Conservation (phyloP, 2,888 invertebrate species). For the Margaritifera margaritifera region DNA sequence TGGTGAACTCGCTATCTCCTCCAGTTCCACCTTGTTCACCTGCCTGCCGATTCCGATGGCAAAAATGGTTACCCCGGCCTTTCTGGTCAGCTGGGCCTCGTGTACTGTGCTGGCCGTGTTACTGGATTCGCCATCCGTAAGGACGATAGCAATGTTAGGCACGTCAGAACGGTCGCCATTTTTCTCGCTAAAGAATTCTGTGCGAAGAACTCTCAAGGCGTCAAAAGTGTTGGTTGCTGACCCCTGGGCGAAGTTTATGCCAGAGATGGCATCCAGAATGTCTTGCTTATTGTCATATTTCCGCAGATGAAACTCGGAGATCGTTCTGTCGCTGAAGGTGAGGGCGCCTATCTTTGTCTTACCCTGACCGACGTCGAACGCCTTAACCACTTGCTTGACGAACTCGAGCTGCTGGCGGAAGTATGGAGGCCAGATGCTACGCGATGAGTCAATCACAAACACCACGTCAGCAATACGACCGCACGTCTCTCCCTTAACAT, state of each 20-base stretch:
- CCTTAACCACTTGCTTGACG: slow-evolving; percentile 28
- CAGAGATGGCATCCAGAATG: slow-evolving; percentile 32
- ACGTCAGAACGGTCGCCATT: too few relatives aligned
- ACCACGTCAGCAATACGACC: slow-evolving; percentile 25
- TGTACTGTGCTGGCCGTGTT: too few relatives aligned
- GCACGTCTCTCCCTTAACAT: too few relatives aligned
- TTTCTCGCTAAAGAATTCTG: too few relatives aligned
- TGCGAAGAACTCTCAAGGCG: slow-evolving; percentile 29
- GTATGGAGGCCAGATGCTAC: slow-evolving; percentile 50
- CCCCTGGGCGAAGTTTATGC: slow-evolving; percentile 24
- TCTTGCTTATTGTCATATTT: slow-evolving; percentile 18
- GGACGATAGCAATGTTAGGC: too few relatives aligned
- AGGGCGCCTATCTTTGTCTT: slow-evolving; percentile 35
- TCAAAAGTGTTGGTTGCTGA: slow-evolving; percentile 32
- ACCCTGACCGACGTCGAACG: slow-evolving; percentile 33
- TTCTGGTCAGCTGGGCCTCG: too few relatives aligned
- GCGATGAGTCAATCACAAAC: slow-evolving; percentile 42
- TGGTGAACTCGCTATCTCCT: too few relatives aligned
- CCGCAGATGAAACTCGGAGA: slow-evolving; percentile 38
- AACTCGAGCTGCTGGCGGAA: slow-evolving; percentile 42
- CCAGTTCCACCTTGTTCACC: too few relatives aligned
- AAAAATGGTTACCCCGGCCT: too few relatives aligned
- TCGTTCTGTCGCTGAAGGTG: slow-evolving; percentile 26
- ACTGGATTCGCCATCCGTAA: too few relatives aligned
- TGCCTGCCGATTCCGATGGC: too few relatives aligned